Conservation (phyloP, 2,888 invertebrate genomes). For the Alloplasta piceator region DNA sequence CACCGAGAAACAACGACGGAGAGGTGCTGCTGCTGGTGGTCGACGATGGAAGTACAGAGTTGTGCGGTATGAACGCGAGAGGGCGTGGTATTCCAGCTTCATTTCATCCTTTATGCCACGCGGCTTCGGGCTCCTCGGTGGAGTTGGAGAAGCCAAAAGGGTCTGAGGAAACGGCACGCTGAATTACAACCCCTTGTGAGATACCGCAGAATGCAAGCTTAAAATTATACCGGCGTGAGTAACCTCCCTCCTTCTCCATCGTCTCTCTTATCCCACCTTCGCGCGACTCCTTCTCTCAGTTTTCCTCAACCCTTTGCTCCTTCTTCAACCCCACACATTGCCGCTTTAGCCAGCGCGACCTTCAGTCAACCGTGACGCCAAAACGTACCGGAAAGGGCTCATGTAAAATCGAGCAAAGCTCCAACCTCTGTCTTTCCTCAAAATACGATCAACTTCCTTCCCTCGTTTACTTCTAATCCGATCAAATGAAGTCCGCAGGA, state of each 20-base stretch:
- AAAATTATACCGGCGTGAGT: constrained; percentile 82
- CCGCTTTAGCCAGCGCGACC: constrained; percentile 30
- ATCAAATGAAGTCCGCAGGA: not conserved
- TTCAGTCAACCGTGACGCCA: constrained; percentile 22
- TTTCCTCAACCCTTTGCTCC: constrained; percentile 32
- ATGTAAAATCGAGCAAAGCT: constrained; percentile 5
- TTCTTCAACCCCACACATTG: constrained; percentile 13
- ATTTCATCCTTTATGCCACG: constrained; percentile 80
- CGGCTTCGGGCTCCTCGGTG: constrained; percentile 56
- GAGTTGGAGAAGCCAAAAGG: constrained; percentile 60
- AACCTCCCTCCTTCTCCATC: constrained; percentile 71
- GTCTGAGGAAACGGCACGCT: constrained; percentile 74
- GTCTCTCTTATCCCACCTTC: constrained; percentile 43
- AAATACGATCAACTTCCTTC: not conserved
- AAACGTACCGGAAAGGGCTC: not conserved
- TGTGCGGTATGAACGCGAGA: constrained; percentile 61
- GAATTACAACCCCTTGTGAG: constrained; percentile 82
- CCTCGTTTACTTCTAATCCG: constrained; percentile 17
- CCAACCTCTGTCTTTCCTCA: not conserved
- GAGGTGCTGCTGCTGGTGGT: constrained; percentile 42
- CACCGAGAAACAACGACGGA: constrained; percentile 35
- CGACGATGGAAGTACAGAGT: constrained; percentile 64
- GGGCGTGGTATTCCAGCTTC: constrained; percentile 80
- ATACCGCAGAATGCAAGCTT: constrained; percentile 82
- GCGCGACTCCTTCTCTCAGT: constrained; percentile 43